These are phyloP conservation scores for Drosophila auraria DNA, from an alignment of 1,140 invertebrate genomes.

Conservation along the genomic window DNA sequence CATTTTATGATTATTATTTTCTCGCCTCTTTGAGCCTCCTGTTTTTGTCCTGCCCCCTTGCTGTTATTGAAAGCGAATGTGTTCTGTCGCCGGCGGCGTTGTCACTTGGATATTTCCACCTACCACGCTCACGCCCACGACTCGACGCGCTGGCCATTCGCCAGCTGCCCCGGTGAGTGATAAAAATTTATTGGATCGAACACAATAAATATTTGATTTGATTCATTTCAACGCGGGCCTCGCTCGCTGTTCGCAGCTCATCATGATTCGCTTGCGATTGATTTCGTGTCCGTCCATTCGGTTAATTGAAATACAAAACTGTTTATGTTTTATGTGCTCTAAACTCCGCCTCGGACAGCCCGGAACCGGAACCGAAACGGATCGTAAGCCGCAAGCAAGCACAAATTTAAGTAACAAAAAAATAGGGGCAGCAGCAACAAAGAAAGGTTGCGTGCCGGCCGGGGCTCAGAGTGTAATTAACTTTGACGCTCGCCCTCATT, in stretches of 20 bases:
- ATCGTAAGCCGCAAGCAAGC: constrained; percentile 9
- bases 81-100: constrained; percentile 34
- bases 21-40: constrained; percentile 5
- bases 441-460: constrained; percentile 46
- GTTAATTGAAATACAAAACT: constrained; percentile 71
- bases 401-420: constrained; percentile 22
- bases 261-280: constrained; percentile 71
- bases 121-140: constrained; percentile 41
- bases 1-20: constrained; percentile 71
- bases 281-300: constrained; percentile 57
- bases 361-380: constrained; percentile 5
- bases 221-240: constrained; percentile 64
- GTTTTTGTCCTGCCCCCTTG: not conserved
- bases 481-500: constrained; percentile 61
- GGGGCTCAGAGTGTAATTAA: constrained; percentile 53
- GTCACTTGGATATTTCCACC: constrained; percentile 52
- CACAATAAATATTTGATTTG: constrained; percentile 84
- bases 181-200: constrained; percentile 84
- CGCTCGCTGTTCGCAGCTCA: constrained; percentile 36
- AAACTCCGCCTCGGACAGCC: not conserved
- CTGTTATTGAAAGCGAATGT: constrained; percentile 65
- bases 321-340: constrained; percentile 53
- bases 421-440: not conserved
- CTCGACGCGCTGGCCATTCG: constrained; percentile 7
- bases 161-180: constrained; percentile 64